Conservation (phyloP, 1,140 invertebrate genomes). For the Holotrichia oblita region DNA sequence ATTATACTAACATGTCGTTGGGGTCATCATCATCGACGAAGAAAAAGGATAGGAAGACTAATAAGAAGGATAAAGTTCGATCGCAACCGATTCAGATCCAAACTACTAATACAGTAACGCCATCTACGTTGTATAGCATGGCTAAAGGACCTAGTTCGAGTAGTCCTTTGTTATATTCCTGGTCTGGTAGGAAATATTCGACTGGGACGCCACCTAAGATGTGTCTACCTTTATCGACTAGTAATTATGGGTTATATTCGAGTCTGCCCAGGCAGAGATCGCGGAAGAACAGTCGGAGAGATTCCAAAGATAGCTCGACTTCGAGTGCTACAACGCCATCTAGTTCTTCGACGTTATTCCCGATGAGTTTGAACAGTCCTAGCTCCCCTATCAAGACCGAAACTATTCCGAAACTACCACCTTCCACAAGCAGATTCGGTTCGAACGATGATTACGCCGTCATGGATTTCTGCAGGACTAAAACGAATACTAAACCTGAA, state of each 20-base stretch:
- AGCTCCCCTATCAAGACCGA: neutral
- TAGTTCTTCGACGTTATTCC: neutral
- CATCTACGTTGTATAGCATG: neutral
- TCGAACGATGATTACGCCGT: constrained; percentile 2
- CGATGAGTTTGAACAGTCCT: constrained; percentile 1
- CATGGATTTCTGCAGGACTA: neutral
- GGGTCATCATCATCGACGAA: neutral
- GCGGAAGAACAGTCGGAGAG: neutral
- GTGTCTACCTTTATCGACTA: neutral
- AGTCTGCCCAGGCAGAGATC: neutral
- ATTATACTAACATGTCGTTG: constrained; percentile 60
- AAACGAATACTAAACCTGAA: neutral
- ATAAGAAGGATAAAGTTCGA: constrained; percentile 62
- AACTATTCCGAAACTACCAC: neutral
- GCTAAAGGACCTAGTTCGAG: neutral
- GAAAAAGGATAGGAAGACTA: constrained; percentile 27
- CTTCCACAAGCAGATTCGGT: neutral
- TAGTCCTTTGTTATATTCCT: neutral
- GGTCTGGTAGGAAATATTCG: neutral
- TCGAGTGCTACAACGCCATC: neutral
- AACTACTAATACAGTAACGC: constrained; percentile 42
- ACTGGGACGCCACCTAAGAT: constrained; percentile 32
- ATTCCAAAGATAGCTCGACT: neutral
- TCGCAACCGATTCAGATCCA: constrained; percentile 71
- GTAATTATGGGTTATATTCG: neutral